A percentile compares a stretch with the other conserved stretches of the same genome.
These are phyloP conservation scores for Budorcas taxicolor DNA, from an alignment of 2,113 vertebrate genomes.

Conservation along the genomic window DNA sequence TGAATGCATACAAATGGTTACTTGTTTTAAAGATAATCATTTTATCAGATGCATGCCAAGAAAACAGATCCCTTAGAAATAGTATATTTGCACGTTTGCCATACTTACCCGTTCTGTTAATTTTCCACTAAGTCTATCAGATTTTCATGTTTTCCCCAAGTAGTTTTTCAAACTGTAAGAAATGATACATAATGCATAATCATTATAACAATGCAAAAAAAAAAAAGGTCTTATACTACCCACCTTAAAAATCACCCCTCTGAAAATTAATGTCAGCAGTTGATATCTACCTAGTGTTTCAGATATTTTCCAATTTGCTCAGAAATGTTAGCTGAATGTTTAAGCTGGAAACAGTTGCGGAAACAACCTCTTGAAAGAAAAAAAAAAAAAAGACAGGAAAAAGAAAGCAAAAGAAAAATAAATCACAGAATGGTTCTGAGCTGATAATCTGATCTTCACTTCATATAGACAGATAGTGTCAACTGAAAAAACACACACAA, in stretches of 20 bases:
- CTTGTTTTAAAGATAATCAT: neutral
- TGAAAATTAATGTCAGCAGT: neutral
- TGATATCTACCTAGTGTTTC: neutral
- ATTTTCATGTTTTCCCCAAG: conserved; percentile 4
- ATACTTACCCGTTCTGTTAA: neutral
- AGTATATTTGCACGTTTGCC: neutral
- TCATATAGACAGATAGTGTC: neutral
- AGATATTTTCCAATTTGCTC: neutral
- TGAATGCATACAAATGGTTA: neutral
- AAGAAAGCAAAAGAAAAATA: neutral
- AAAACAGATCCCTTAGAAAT: neutral
- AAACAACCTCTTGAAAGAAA: neutral
- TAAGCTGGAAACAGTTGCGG: neutral
- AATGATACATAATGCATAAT: neutral
- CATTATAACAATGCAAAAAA: neutral
- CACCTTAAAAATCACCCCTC: neutral
- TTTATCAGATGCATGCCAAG: neutral
- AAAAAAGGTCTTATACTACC: neutral
- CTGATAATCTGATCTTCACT: neutral
- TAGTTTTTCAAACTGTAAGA: neutral
- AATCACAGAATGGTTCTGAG: neutral
- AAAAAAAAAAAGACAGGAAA: neutral
- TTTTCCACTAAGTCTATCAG: neutral
- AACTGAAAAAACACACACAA: neutral
- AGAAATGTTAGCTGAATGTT: neutral